A percentile compares a stretch with the other conserved stretches of the same genome.
These are phyloP conservation scores for Metalampra italica DNA, from an alignment of 2,888 invertebrate genomes.

Conservation along the genomic window DNA sequence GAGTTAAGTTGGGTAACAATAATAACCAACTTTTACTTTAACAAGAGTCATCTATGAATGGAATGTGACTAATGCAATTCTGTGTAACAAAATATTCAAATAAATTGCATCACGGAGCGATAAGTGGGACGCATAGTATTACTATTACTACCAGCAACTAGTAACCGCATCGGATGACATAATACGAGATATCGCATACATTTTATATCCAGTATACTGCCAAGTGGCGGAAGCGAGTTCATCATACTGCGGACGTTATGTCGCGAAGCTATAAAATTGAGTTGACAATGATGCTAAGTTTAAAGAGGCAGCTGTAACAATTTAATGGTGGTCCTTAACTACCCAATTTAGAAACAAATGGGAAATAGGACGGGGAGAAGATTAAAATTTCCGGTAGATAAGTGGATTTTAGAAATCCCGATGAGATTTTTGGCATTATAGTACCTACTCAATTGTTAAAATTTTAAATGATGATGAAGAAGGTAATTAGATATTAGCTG, in stretches of 20 bases:
- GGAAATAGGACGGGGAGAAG: not conserved
- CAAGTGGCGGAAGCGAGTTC: constrained; percentile 47
- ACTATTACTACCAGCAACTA: constrained; percentile 8
- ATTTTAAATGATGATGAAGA: too few species aligned
- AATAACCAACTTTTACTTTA: constrained; percentile 14
- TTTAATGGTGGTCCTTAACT: not conserved
- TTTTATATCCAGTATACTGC: constrained; percentile 22
- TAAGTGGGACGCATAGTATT: constrained; percentile 36
- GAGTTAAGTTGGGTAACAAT: too few species aligned
- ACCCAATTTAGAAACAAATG: not conserved
- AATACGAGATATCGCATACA: constrained; percentile 20
- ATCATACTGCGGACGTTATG: constrained; percentile 39
- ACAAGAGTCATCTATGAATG: constrained; percentile 4
- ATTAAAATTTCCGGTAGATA: too few species aligned
- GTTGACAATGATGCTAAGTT: not conserved
- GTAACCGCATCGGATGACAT: constrained; percentile 38
- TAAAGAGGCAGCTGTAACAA: not conserved
- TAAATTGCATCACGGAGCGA: constrained; percentile 36
- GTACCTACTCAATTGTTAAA: too few species aligned
- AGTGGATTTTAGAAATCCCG: too few species aligned
- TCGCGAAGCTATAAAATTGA: constrained; percentile 25
- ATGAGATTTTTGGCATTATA: too few species aligned
- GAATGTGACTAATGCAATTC: constrained; percentile 13
- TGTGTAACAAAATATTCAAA: constrained; percentile 27
- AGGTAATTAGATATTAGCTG: too few species aligned